Percentiles rank a stretch among this genome's conserved stretches.
Conservation (phyloP, 2,113 vertebrate genomes). For the Chroicocephalus ridibundus region DNA sequence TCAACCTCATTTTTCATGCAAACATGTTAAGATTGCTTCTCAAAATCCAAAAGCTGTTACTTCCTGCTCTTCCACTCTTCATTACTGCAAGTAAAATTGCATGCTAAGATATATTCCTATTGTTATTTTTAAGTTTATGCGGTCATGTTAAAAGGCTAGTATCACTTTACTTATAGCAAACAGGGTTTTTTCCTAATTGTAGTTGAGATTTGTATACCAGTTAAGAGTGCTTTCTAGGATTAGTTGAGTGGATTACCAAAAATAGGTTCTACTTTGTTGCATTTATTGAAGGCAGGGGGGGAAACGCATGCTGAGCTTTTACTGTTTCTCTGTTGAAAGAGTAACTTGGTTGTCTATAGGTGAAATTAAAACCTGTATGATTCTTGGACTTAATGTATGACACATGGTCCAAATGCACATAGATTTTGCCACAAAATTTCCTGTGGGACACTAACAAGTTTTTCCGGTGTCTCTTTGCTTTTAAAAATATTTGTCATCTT, state of each 20-base stretch:
- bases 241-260: not conserved
- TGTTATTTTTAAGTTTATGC: not conserved
- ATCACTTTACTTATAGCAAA: not conserved
- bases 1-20: not conserved
- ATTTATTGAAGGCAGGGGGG: not conserved
- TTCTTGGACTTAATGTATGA: not conserved
- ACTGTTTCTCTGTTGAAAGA: not conserved
- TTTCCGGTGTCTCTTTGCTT: not conserved
- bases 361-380: not conserved
- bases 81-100: not conserved
- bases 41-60: not conserved
- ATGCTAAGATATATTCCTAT: not conserved
- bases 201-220: not conserved
- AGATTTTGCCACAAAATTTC: not conserved
- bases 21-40: not conserved
- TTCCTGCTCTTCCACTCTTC: not conserved
- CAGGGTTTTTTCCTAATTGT: not conserved
- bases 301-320: not conserved
- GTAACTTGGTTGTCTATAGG: not conserved
- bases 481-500: not conserved
- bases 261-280: not conserved
- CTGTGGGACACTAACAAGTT: not conserved
- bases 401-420: accelerated
- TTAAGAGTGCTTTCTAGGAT: not conserved
- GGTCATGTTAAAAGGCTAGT: not conserved